phyloP scores from a whole-genome alignment of 2,113 vertebrate species.

The Drymodes brunneopygia region DNA sequence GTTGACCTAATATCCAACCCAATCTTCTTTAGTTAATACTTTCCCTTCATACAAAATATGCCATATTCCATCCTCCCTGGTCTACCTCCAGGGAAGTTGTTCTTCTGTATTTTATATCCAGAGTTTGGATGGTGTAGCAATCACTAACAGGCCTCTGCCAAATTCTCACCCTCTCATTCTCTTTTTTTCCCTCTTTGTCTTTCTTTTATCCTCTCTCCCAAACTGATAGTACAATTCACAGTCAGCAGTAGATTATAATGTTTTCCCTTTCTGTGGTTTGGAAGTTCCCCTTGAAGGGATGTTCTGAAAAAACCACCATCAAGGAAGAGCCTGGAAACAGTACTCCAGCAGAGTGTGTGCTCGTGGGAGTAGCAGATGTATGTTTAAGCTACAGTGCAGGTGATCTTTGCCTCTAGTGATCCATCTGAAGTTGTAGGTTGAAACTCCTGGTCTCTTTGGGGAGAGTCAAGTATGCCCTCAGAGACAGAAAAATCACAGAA shows the following conservation, averaged over 20 bases:
- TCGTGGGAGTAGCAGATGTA: neutral
- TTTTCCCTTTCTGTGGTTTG: neutral
- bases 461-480: neutral
- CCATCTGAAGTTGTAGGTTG: neutral
- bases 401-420: neutral
- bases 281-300: neutral
- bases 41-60: neutral
- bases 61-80: rapidly evolving
- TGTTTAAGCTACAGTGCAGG: neutral
- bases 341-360: neutral
- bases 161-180: neutral
- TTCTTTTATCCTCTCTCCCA: neutral
- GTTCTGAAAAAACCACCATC: neutral
- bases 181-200: neutral
- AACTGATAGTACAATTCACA: neutral
- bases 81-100: neutral
- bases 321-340: neutral
- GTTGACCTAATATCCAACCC: neutral
- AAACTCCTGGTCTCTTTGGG: neutral
- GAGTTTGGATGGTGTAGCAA: neutral
- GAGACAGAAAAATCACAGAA: neutral
- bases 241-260: neutral
- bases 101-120: neutral
- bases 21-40: neutral
- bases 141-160: neutral